Conservation (phyloP, 2,797 vertebrate genomes). For the Rhabdomys pumilio region DNA sequence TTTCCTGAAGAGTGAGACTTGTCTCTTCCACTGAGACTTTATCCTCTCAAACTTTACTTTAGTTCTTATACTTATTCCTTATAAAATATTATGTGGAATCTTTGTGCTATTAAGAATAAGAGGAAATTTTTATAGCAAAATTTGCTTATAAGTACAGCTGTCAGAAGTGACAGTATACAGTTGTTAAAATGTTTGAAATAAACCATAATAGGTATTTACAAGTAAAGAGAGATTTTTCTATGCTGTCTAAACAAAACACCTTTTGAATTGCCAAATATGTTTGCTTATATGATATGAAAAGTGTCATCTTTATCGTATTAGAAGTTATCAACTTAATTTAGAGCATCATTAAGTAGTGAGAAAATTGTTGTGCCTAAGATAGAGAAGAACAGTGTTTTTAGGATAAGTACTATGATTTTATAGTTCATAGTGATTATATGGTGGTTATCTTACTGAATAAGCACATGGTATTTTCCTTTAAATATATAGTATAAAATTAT, state of each 20-base stretch:
- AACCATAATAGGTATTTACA: slow-evolving; percentile 73
- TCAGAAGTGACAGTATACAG: slow-evolving; percentile 74
- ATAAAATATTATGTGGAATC: slow-evolving; percentile 35
- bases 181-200: slow-evolving; percentile 75
- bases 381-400: neutral
- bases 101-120: slow-evolving; percentile 44
- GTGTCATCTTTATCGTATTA: neutral
- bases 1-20: neutral
- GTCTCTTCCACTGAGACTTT: neutral
- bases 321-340: neutral
- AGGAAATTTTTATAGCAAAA: slow-evolving; percentile 60
- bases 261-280: neutral
- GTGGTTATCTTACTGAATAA: neutral
- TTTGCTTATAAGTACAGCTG: slow-evolving; percentile 67
- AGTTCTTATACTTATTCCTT: slow-evolving; percentile 1
- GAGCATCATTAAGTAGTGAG: neutral
- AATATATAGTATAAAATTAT: no score
- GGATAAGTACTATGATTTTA: neutral
- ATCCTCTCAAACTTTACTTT: slow-evolving; percentile 20
- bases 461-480: neutral
- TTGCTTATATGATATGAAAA: neutral
- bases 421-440: neutral
- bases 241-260: slow-evolving; percentile 65
- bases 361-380: neutral
- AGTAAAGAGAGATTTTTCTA: slow-evolving; percentile 70